Conservation (phyloP, 2,797 vertebrate species). For the Otolemur crassicaudatus region DNA sequence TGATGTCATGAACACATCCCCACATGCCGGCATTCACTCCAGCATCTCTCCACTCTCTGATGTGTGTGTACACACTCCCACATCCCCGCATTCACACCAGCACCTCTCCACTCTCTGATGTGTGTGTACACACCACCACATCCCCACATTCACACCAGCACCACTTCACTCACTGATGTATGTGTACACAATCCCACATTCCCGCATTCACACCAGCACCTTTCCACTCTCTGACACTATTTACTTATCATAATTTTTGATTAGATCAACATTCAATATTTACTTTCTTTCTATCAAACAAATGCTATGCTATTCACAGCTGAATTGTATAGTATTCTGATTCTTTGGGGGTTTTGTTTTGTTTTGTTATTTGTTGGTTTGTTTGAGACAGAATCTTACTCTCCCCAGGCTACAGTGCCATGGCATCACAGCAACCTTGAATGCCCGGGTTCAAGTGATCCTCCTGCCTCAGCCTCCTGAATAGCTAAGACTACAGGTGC, state of each 20-base stretch:
- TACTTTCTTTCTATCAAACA: neutral
- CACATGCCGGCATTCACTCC: too few species aligned
- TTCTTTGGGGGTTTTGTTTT: neutral
- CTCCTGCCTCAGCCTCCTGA: too few species aligned
- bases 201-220: neutral
- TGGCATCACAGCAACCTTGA: too few species aligned
- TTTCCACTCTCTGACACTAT: neutral
- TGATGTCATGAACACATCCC: neutral
- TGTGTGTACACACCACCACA: neutral
- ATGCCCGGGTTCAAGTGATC: too few species aligned
- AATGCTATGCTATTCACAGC: neutral
- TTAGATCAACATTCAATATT: neutral
- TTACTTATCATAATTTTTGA: neutral
- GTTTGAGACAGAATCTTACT: too few species aligned
- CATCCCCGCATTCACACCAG: too few species aligned
- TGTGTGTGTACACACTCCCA: neutral
- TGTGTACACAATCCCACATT: neutral
- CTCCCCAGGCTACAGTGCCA: too few species aligned
- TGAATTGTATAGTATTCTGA: neutral
- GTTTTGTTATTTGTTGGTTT: too few species aligned
- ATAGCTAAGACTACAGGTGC: too few species aligned
- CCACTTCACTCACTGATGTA: neutral
- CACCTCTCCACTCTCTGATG: neutral
- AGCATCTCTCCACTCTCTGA: too few species aligned
- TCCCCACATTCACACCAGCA: too few species aligned